A percentile compares a stretch with the other conserved stretches of the same genome.
phyloP scores from a whole-genome alignment of 2,888 invertebrate genomes.

The Sarcophaga rosellei region DNA sequence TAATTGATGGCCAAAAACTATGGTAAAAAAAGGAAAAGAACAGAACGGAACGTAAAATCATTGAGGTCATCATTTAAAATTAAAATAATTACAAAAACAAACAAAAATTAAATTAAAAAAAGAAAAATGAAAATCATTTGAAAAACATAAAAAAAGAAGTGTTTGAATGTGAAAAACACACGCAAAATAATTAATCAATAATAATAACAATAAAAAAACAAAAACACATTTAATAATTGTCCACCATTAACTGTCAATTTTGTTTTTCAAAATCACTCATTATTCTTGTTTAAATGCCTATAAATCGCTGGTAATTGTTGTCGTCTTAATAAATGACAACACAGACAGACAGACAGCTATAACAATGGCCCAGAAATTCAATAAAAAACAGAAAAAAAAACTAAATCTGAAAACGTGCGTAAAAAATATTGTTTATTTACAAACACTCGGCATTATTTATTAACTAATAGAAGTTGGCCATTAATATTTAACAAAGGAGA shows the following conservation, averaged over 20 bases:
- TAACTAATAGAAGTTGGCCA: not conserved
- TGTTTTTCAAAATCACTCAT: slow-evolving; percentile 8
- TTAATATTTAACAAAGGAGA: not conserved
- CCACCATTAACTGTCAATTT: slow-evolving; percentile 31
- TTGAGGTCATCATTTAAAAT: not conserved
- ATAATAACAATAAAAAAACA: slow-evolving; percentile 6
- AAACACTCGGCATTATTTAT: not conserved
- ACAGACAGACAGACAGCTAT: not conserved
- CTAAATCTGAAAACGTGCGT: not conserved
- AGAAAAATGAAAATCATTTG: no score
- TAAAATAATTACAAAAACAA: not conserved
- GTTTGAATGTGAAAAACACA: not conserved
- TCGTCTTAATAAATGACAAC: not conserved
- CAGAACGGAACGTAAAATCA: not conserved
- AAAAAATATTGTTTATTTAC: not conserved
- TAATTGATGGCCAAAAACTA: slow-evolving; percentile 15
- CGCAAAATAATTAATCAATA: not conserved
- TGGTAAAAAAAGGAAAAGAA: not conserved
- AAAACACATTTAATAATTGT: slow-evolving; percentile 35
- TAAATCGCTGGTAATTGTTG: not conserved
- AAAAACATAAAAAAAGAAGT: not conserved
- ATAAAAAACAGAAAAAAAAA: not conserved
- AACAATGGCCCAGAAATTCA: not conserved
- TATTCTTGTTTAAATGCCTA: slow-evolving; percentile 7
- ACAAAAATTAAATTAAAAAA: not conserved